These are phyloP conservation scores for Boleophthalmus pectinirostris DNA, from an alignment of 2,113 vertebrate genomes.

Conservation along the genomic window DNA sequence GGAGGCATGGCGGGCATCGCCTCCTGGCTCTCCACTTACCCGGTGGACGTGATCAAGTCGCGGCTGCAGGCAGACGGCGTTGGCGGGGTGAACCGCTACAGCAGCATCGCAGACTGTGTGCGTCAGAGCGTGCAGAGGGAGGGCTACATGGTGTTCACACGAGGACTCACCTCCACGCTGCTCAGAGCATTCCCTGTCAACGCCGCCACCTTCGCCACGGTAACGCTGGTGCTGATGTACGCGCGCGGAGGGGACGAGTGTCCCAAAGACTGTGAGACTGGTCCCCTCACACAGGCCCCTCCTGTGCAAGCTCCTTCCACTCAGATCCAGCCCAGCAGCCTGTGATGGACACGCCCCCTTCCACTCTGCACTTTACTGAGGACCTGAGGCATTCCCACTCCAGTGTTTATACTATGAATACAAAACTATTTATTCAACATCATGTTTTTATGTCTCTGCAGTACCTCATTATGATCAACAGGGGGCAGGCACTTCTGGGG, in stretches of 20 bases:
- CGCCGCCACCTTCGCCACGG: constrained; percentile 92
- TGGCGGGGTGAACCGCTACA: constrained; percentile 83
- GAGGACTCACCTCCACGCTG: constrained; percentile 92
- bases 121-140: constrained; percentile 86
- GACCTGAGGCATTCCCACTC: constrained; percentile 40
- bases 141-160: constrained; percentile 90
- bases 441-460: not conserved
- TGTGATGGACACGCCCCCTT: constrained; percentile 69
- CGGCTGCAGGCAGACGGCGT: constrained; percentile 93
- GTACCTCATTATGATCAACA: not conserved
- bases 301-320: constrained; percentile 72
- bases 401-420: not conserved
- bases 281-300: constrained; percentile 61
- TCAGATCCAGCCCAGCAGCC: constrained; percentile 78
- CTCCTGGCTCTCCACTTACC: constrained; percentile 96
- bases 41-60: constrained; percentile 94
- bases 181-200: constrained; percentile 96
- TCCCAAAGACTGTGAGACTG: constrained; percentile 76
- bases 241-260: constrained; percentile 72
- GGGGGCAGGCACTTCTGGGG: not conserved
- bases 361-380: constrained; percentile 50
- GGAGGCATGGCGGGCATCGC: constrained; percentile 91
- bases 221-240: constrained; percentile 90
- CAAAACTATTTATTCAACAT: not conserved
- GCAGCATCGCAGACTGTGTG: constrained; percentile 86